A percentile compares a stretch with the other conserved stretches of the same genome.
These are phyloP conservation scores for Chlorocebus sabaeus DNA, from an alignment of 2,113 vertebrate species.

Conservation along the genomic window DNA sequence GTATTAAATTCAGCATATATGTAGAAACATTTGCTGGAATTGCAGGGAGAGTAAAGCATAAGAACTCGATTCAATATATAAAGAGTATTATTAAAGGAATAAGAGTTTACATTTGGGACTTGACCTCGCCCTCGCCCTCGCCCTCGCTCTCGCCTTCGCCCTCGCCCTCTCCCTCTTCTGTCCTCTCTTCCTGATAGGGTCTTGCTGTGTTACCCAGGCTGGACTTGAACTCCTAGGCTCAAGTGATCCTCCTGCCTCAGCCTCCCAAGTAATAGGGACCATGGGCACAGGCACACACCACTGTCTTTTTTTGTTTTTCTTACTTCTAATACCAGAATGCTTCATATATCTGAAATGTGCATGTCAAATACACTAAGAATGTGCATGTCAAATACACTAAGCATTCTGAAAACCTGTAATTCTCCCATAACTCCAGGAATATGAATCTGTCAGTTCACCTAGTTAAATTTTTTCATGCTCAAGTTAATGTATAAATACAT, in stretches of 20 bases:
- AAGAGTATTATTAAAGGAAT: background rate
- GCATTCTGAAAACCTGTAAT: background rate
- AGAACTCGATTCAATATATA: background rate
- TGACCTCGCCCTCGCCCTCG: too few relatives aligned
- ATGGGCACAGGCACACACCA: background rate
- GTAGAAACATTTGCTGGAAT: background rate
- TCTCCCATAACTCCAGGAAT: background rate
- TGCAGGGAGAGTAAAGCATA: slow-evolving; percentile 10
- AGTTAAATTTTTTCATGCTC: slow-evolving; percentile 17
- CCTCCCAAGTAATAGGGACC: background rate
- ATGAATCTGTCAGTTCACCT: background rate
- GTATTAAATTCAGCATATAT: slow-evolving; percentile 17
- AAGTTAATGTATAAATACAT: background rate
- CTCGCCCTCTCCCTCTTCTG: too few relatives aligned
- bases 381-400: too few relatives aligned
- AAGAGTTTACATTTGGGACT: background rate
- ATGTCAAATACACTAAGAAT: too few relatives aligned
- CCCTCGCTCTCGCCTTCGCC: too few relatives aligned
- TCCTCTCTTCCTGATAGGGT: background rate
- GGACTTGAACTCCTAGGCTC: background rate
- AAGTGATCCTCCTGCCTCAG: background rate
- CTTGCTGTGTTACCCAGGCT: background rate
- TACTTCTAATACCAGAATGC: background rate
- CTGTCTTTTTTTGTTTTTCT: background rate
- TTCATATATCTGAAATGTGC: too few relatives aligned